Base-by-base conservation (phyloP, 2,888 invertebrate genomes). In the Julus scandinavius region DNA sequence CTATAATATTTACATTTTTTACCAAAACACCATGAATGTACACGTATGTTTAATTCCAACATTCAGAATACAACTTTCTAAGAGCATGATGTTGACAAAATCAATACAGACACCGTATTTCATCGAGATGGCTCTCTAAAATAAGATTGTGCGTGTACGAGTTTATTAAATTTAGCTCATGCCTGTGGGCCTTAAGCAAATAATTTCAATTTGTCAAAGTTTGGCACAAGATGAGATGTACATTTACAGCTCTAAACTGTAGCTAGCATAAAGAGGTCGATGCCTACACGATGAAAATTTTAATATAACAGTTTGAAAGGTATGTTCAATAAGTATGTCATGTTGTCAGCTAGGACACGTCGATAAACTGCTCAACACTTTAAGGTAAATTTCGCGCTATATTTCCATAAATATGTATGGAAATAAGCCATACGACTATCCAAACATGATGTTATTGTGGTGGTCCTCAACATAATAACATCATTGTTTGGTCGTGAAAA, bases 191-290 rank as follows among this genome's bases (percentile, higher is more conserved):
- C 63, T n/a, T 72, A 17, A 72, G 63, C 20, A 72, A 72, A 72
- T 72, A 72, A 72, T 72, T 72, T 72, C 63, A 72, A 72, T 72
- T 72, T 72, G 20, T 72, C 63, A 72, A 72, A 72, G 63, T 72
- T 72, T 5, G 20, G 4, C 20, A 20, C 20, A 5, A 72, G 20
- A 72, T 72, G 20, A 72, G 63, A 72, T 7, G 63, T 72, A 17
- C 63, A 72, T 72, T 20, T 72, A 17, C 63, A 72, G 63, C 63
- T 17, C 9, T 7, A 72, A 29, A 72, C 20, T 20, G 63, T 72
- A 72, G 15, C n/a, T n/a, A n/a, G 3, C 20, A n/a, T 2, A 72
- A 72, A 72, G 63, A 72, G 9, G 63, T 20, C 63, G 63, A 20
- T 72, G 63, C 63, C 20, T 72, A 72, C 20, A 9, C 63, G 20